Percentiles rank a stretch among this genome's conserved stretches.
Conservation (phyloP, 2,113 vertebrate genomes). For the Xenotilapia longispinis region DNA sequence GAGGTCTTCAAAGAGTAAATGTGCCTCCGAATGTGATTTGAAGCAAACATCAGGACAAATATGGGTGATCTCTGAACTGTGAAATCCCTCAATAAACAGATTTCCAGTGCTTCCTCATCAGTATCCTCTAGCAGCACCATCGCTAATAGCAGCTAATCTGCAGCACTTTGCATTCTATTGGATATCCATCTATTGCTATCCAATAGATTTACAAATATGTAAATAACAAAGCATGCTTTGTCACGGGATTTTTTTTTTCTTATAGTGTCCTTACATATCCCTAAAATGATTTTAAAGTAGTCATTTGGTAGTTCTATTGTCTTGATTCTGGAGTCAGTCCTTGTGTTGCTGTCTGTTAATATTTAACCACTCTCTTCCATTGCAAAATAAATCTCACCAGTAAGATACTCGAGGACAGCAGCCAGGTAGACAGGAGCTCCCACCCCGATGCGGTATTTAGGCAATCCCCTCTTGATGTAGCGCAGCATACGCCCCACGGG, state of each 20-base stretch:
- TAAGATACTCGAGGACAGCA: constrained; percentile 94
- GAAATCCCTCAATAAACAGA: not conserved
- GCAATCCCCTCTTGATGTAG: constrained; percentile 92
- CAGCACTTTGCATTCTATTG: not conserved
- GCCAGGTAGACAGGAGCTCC: constrained; percentile 97
- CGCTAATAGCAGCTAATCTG: not conserved
- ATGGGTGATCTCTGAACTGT: not conserved
- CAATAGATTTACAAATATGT: not conserved
- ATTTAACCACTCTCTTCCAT: not conserved
- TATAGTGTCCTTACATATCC: not conserved
- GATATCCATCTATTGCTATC: not conserved
- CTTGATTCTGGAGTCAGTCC: not conserved
- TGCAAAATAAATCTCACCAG: constrained; percentile 71
- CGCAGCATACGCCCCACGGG: constrained; percentile 96
- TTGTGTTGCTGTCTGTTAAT: not conserved
- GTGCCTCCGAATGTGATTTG: not conserved
- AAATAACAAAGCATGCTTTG: not conserved
- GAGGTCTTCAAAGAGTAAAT: not conserved
- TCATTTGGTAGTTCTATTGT: not conserved
- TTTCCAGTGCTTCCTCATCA: not conserved
- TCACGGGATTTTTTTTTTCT: not conserved
- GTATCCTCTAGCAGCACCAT: not conserved
- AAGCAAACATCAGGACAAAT: not conserved
- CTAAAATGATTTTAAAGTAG: not conserved
- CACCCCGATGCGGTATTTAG: constrained; percentile 93